Evolutionary conservation across 2,113 vertebrate species (phyloP), one percentile per base, ranked within the genome.

Genomic region (Hirundichthys speculiger): DNA sequence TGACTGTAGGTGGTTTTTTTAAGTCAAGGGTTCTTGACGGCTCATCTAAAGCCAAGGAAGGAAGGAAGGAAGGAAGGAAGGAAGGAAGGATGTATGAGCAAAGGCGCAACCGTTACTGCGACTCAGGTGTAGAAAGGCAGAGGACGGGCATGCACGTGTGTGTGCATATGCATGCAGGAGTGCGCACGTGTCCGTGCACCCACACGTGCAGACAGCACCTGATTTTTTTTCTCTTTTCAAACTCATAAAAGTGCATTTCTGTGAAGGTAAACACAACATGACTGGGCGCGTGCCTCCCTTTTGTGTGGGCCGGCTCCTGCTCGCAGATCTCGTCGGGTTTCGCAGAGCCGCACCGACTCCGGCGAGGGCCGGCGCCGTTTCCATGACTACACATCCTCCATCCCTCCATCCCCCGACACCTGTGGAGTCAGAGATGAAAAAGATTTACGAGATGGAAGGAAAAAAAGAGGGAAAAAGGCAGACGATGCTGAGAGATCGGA

Each of bases 341-440:
- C n/a, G 13, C 60, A 46, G 54, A 41, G 24, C 62, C 24, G 59
- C 75, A 64, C 74, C 59, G 45, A 47, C 53, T 34, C 73, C 14
- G 64, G 76, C 16, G 9, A 80, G 82, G n/a, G 69, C 76, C 15
- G 15, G 79, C 56, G 41, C 19, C 15, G 84, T 92, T 86, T 72
- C 91, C 84, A 89, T 88, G 73, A 87, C 84, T 89, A 92, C 89
- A 78, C 84, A 77, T 88, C 87, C 84, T 69, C 79, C 77, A 76
- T 66, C 80, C 83, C 86, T 85, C 71, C n/a, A n/a, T n/a, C n/a
- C n/a, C n/a, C 72, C 52, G 73, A 85, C 92, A 92, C 92, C 90
- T 93, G 92, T 92, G 87, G 90, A 90, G 86, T 70, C 73, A 79
- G 65, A 86, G 78, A 84, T 85, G 80, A 84, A 79, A 34, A 79